These are phyloP conservation scores for Achlya flavicornis DNA, from an alignment of 2,888 invertebrate genomes.

Conservation along the genomic window DNA sequence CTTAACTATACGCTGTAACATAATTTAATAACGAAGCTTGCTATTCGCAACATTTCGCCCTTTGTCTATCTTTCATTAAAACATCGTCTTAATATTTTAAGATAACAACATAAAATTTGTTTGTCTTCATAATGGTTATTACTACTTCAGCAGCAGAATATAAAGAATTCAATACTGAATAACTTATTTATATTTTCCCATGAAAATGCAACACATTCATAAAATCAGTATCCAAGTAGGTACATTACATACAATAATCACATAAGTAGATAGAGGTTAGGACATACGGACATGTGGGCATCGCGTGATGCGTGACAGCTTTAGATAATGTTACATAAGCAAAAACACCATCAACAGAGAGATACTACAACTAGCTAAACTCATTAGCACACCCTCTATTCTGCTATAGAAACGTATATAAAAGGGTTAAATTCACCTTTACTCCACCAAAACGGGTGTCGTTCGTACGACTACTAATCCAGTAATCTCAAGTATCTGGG, in stretches of 20 bases:
- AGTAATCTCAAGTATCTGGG: slow-evolving; percentile 5
- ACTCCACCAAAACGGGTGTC: not conserved
- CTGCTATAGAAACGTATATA: not conserved
- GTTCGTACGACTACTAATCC: slow-evolving; percentile 1
- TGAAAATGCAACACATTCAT: no score
- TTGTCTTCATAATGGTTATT: not conserved
- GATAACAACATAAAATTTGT: not conserved
- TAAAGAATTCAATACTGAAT: no score
- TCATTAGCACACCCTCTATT: not conserved
- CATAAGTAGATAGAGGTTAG: no score
- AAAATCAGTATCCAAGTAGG: no score
- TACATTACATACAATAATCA: no score
- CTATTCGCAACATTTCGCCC: not conserved
- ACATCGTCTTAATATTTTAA: not conserved
- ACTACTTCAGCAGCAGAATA: not conserved
- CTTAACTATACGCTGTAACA: not conserved
- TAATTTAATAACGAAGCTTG: slow-evolving; percentile 6
- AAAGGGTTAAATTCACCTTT: not conserved
- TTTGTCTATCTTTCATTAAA: not conserved
- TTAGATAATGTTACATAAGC: not conserved
- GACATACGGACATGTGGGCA: not conserved
- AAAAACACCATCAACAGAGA: not conserved
- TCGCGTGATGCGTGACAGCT: not conserved
- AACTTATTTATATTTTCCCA: no score
- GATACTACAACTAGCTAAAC: not conserved